A percentile compares a stretch with the other conserved stretches of the same genome.
Evolutionary conservation across 2,113 vertebrate genomes (phyloP).

Genomic region (Eonycteris spelaea): DNA sequence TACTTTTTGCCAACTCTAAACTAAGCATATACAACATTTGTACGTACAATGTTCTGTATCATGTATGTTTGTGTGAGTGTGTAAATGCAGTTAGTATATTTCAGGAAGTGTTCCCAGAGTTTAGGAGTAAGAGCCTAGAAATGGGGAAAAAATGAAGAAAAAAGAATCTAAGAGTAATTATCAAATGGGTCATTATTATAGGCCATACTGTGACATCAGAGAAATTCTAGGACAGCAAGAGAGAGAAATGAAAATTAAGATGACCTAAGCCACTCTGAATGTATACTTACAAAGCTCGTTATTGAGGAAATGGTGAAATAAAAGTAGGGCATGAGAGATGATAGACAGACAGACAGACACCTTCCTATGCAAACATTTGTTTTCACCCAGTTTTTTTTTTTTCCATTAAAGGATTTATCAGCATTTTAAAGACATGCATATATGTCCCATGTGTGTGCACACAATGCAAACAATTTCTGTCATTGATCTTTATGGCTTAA

Average conservation of each 20-base stretch:
- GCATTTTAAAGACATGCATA: background rate
- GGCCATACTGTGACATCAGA: background rate
- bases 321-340: background rate
- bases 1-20: background rate
- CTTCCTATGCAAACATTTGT: background rate
- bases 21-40: background rate
- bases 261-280: background rate
- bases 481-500: background rate
- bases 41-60: background rate
- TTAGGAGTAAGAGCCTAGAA: background rate
- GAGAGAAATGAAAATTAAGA: background rate
- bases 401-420: background rate
- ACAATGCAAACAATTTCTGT: background rate
- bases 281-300: background rate
- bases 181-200: background rate
- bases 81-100: background rate
- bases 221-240: background rate
- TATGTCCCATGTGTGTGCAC: background rate
- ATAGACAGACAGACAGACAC: background rate
- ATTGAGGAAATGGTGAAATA: background rate
- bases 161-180: background rate
- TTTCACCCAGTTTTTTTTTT: background rate
- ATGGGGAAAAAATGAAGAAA: background rate
- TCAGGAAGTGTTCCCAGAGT: background rate
- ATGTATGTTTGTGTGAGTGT: background rate